Evolutionary conservation across 2,113 vertebrate species (phyloP).

Genomic region (Chamaetylas fuelleborni): DNA sequence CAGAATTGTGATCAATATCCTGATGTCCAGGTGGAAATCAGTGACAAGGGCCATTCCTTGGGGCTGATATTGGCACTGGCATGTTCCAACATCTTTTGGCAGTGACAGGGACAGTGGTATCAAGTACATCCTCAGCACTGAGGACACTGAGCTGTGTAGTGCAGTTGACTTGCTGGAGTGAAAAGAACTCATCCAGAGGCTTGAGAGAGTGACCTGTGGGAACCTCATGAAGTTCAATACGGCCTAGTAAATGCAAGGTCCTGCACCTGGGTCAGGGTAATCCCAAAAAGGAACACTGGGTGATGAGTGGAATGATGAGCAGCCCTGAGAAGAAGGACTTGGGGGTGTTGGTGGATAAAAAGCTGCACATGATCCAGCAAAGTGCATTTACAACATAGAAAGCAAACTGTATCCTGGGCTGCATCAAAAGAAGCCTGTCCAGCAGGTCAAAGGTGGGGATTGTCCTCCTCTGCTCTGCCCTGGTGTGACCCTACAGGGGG

Average conservation of each 20-base stretch:
- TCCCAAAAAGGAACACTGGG: fast-evolving
- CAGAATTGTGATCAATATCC: fast-evolving
- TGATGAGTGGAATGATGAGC: background rate
- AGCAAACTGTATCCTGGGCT: fast-evolving
- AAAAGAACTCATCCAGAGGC: background rate
- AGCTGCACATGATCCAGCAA: background rate
- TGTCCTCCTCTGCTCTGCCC: fast-evolving
- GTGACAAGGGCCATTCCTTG: no score
- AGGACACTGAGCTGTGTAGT: no score
- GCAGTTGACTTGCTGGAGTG: fast-evolving
- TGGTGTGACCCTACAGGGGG: fast-evolving
- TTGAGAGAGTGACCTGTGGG: fast-evolving
- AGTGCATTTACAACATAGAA: background rate
- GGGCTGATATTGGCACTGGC: fast-evolving
- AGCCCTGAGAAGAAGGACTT: background rate
- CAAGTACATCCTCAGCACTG: fast-evolving
- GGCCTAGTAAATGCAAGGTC: background rate
- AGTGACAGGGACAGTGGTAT: no score
- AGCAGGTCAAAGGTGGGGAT: fast-evolving
- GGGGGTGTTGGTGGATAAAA: background rate
- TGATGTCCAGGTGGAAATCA: background rate
- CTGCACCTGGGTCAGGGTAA: background rate
- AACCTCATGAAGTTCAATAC: background rate
- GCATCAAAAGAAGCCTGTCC: background rate
- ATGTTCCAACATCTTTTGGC: background rate